Evolutionary conservation across 1,140 invertebrate species (phyloP).

Genomic region (Apocrypta bakeri): DNA sequence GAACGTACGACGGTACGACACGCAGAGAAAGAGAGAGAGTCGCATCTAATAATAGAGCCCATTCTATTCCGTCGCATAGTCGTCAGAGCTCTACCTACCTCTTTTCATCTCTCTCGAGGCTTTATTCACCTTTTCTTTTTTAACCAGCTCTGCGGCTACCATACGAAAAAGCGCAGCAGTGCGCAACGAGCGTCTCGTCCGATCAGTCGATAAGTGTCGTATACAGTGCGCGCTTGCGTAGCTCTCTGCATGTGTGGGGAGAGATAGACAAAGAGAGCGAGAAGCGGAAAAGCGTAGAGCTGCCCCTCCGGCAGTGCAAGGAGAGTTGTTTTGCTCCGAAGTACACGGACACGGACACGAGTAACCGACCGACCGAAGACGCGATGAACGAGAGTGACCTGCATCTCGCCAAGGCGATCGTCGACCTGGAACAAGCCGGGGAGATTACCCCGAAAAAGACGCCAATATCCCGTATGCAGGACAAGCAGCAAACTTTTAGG

Average conservation of each 20-base stretch:
- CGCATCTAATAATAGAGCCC: constrained; percentile 28
- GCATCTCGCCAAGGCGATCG: constrained; percentile 79
- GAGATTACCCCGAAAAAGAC: constrained; percentile 57
- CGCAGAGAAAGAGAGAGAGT: no score
- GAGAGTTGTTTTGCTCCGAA: not conserved
- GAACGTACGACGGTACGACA: no score
- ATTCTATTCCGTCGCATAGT: not conserved
- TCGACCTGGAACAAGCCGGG: constrained; percentile 67
- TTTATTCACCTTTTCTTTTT: constrained; percentile 10
- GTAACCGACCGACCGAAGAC: not conserved
- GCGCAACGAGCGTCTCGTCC: not conserved
- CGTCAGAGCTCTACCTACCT: not conserved
- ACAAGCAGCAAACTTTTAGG: constrained; percentile 71
- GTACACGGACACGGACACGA: not conserved
- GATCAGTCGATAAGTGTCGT: not conserved
- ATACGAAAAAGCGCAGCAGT: constrained; percentile 14
- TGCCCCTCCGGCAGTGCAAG: not conserved
- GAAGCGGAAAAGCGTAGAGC: not conserved
- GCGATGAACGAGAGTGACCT: constrained; percentile 81
- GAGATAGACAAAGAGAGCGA: not conserved
- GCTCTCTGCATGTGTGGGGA: not conserved
- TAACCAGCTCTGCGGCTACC: not conserved
- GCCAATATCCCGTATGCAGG: constrained; percentile 61
- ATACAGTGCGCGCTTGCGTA: not conserved
- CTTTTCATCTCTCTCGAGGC: not conserved